Base-by-base conservation (phyloP, 2,113 vertebrate genomes). In the Vidua macroura region DNA sequence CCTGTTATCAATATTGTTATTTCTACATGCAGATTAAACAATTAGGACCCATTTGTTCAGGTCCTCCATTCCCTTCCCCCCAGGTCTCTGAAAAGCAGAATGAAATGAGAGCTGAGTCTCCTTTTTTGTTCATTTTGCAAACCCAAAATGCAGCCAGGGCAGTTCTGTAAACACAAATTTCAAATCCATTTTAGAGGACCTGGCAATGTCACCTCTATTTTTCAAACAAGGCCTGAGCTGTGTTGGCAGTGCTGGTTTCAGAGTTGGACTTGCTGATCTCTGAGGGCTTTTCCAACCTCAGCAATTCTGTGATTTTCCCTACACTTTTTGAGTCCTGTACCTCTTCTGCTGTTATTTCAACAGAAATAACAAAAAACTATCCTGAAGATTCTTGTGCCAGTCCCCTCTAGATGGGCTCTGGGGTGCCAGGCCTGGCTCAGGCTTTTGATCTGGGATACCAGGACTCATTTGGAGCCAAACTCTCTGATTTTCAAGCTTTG, bases 1-100 rank as follows among this genome's bases (percentile, higher is more conserved):
- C 59, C 51, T 1, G 1, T 49, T 44, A 24, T 37, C 43, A 55
- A 8, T 60, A 24, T 33, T 62, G 35, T n/a, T 90, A 73, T 48
- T 94, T 88, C 44, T 43, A 43, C 75, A 48, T 15, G 59, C 79
- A 92, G 69, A 90, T 92, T 70, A 88, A 93, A 46, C 72, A 63
- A 58, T 69, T 44, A 39, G 51, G 55, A 39, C 44, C 21, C 51
- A 25, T 93, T 92, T 68, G 58, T 78, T 93, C 66, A 64, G 28
- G 69, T 83, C 22, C 64, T 77, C 30, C 59, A 78, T 6, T 39
- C 33, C 6, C 19, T 69, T 60, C 39, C 35, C 21, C 27, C 16
- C 0, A 0, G 11, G 4, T 60, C 41, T 86, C n/a, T 73, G 39
- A 55, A 66, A 63, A 74, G 27, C 44, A 83, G 64, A 60, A 48